These are phyloP conservation scores for Lordiphosa collinella DNA, from an alignment of 1,140 invertebrate genomes.

Conservation along the genomic window DNA sequence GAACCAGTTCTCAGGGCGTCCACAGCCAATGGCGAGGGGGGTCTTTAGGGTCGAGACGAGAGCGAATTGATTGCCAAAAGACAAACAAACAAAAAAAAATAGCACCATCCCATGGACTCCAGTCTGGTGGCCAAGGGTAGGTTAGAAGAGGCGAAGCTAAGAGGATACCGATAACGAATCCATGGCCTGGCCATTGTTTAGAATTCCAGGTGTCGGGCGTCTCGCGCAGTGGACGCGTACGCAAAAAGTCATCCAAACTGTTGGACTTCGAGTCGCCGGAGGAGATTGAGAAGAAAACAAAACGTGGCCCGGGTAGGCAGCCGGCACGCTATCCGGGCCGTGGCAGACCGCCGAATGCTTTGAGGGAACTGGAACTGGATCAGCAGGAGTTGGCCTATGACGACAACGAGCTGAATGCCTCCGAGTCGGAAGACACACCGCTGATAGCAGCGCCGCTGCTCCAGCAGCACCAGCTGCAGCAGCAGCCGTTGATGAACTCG, in stretches of 20 bases:
- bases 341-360: slow-evolving; percentile 56
- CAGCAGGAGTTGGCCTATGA: slow-evolving; percentile 31
- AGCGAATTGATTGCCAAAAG: background rate
- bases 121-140: slow-evolving; percentile 34
- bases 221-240: slow-evolving; percentile 90
- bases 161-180: no score
- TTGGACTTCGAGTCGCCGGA: slow-evolving; percentile 95
- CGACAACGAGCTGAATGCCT: slow-evolving; percentile 27
- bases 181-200: no score
- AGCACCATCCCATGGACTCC: slow-evolving; percentile 1
- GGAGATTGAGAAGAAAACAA: slow-evolving; percentile 83
- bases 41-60: background rate
- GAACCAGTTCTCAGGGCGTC: background rate
- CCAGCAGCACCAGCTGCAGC: slow-evolving; percentile 3
- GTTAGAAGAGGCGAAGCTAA: background rate
- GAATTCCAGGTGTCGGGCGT: slow-evolving; percentile 91
- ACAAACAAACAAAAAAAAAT: slow-evolving; percentile 6
- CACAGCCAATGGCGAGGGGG: background rate
- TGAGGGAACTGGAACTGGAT: slow-evolving; percentile 35
- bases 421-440: slow-evolving; percentile 19
- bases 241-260: slow-evolving; percentile 96
- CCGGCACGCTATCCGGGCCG: slow-evolving; percentile 43
- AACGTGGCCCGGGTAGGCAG: slow-evolving; percentile 37
- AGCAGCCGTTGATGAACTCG: slow-evolving; percentile 37
- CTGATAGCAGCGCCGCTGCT: background rate